Conservation (phyloP, 2,888 invertebrate genomes). For the Lypha dubia region DNA sequence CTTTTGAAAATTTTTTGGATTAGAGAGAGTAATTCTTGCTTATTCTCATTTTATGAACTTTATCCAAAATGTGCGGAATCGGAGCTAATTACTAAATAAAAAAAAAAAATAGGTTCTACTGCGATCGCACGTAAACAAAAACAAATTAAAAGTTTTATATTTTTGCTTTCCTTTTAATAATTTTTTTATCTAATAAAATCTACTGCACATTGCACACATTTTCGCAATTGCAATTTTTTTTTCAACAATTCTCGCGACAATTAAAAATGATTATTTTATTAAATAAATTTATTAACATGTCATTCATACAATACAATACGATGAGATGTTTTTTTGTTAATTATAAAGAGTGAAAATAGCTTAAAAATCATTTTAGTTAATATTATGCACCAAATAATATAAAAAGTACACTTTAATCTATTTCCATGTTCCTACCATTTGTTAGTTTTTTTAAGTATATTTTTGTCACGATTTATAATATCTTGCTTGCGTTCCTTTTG, state of each 20-base stretch:
- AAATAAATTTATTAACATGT: conserved; percentile 48
- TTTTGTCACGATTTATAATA: conserved; percentile 85
- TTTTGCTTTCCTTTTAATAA: too few relatives aligned
- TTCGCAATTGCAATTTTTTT: background rate
- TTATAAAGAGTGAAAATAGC: background rate
- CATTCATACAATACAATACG: conserved; percentile 10
- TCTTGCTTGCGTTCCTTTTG: conserved; percentile 86
- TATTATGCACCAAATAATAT: background rate
- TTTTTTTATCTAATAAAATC: too few relatives aligned
- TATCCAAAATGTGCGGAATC: too few relatives aligned
- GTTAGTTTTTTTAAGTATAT: conserved; percentile 82
- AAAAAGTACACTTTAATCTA: background rate
- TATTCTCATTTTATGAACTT: too few relatives aligned
- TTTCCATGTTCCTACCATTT: conserved; percentile 63
- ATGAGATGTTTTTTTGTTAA: background rate
- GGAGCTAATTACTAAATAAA: too few relatives aligned
- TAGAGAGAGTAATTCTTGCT: too few relatives aligned
- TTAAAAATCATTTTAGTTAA: background rate
- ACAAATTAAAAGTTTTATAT: too few relatives aligned
- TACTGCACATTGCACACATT: too few relatives aligned
- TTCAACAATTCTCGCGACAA: background rate
- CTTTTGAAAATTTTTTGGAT: too few relatives aligned
- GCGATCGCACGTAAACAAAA: too few relatives aligned
- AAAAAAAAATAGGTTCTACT: too few relatives aligned
- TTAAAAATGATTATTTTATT: conserved; percentile 20